Evolutionary conservation across 1,140 invertebrate species (phyloP), one percentile per base, ranked within the genome.

Genomic region (Caenorhabditis briggsae): DNA sequence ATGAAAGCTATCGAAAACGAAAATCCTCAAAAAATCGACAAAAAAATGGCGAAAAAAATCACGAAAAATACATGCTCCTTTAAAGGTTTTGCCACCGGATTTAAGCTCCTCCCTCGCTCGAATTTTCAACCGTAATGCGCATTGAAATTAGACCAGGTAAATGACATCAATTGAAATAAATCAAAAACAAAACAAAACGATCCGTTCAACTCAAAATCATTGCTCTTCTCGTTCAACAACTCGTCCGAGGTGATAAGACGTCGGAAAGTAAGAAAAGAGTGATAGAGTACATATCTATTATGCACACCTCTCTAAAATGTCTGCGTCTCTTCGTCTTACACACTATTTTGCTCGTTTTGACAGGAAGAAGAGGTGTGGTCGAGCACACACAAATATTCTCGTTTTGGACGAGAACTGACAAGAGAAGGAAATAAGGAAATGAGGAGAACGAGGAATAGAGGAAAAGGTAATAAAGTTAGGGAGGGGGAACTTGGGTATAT

Each of bases 351-450:
- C 46, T 14, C 3, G 1, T 53, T 78, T 78, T 78, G 70, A 78
- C 70, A 78, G 46, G 65, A 41, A 70, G 64, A 41, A 20, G 33
- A 70, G 70, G 70, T 78, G 70, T 78, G 70, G 70, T 78, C 70
- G 70, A 78, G 70, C 46, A 78, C 70, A 50, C 70, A 78, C n/a
- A 59, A n/a, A 78, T 20, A 70, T 1, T 70, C 64, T 70, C 64
- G 64, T 70, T 70, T 70, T 70, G 64, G 64, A 70, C 41, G 33
- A 20, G 23, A 70, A 70, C 41, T 70, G 64, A 70, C 64, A 70
- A 25, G 64, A 70, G 46, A 33, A 33, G 33, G 33, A 33, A 33
- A 33, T 33, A 33, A 33, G 33, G 33, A 33, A 33, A 33, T 33
- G 33, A 33, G 33, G 33, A 46, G 64, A 43, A 64, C 12, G 61